These are phyloP conservation scores for Spisula subtruncata DNA, from an alignment of 2,888 invertebrate genomes.

Conservation along the genomic window DNA sequence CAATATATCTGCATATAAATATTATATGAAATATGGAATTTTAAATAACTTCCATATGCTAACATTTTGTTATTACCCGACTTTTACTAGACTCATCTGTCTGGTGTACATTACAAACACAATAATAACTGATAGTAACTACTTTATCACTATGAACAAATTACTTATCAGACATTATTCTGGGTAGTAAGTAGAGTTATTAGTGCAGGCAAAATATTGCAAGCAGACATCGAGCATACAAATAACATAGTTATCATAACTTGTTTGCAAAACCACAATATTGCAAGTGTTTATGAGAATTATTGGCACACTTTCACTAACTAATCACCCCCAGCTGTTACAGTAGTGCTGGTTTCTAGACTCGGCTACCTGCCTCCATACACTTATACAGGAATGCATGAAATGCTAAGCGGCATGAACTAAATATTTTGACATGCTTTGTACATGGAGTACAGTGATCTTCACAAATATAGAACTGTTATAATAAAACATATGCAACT, in stretches of 20 bases:
- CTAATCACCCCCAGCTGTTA: conserved; percentile 41
- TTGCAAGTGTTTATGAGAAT: conserved; percentile 51
- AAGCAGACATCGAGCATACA: conserved; percentile 16
- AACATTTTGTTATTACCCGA: neutral
- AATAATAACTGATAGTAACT: neutral
- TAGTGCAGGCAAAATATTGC: neutral
- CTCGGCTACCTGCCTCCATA: neutral
- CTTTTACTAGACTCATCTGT: neutral
- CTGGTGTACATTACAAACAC: neutral
- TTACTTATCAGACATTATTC: neutral
- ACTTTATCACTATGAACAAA: neutral
- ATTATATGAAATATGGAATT: neutral
- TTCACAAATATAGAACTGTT: neutral
- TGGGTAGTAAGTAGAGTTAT: neutral
- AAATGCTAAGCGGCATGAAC: conserved; percentile 19
- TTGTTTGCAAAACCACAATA: conserved; percentile 14
- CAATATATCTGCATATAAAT: too few species aligned
- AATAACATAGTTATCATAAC: conserved; percentile 41
- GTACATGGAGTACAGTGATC: neutral
- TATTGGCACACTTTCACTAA: conserved; percentile 38
- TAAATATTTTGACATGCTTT: conserved; percentile 10
- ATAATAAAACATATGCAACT: conserved; percentile 9
- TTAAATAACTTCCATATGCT: neutral
- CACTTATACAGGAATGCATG: conserved; percentile 26
- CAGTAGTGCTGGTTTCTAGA: neutral